Base-by-base conservation (phyloP, 2,797 vertebrate species). In the Propithecus perrieri region DNA sequence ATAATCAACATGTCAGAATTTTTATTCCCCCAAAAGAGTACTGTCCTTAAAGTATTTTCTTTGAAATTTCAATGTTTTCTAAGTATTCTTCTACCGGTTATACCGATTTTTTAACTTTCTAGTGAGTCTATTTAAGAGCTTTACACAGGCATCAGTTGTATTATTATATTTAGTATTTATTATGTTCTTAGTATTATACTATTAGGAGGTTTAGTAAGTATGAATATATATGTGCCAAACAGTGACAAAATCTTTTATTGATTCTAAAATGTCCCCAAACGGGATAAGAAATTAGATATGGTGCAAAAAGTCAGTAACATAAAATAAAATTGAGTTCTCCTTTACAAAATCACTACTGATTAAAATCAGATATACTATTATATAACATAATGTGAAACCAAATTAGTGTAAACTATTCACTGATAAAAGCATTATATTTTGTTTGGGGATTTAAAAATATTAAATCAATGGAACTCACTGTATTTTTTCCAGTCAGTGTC, bases 341-440 rank as follows among this genome's bases (percentile, higher is more conserved):
- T 93, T 92, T 57, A 88, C 10, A 87, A 33, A 93, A 89, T 85
- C 26, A 50, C 26, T 61, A 96, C 6, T 53, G 48, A 84, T 79
- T 79, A 69, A 79, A 71, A 89, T 61, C 74, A 94, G 61, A 57
- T 81, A 57, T 11, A 53, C 35, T 46, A 59, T 59, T 59, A 28
- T 28, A 61, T 59, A 91, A 53, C 11, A 72, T 67, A 59, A 28
- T n/a, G 84, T 7, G 15, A 80, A 85, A 94, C 92, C 4, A 84
- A 48, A 63, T 26, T 84, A 63, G 10, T 63, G 43, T 22, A 85
- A 89, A 53, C 1, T 87, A 89, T 80, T 63, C 71, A 86, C 22
- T 78, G 67, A 55, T 38, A 53, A 35, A 90, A 74, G 1, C 30
- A 48, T 48, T 67, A 18, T 1, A 75, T 89, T 76, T 84, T 83